Evolutionary conservation across 2,888 invertebrate genomes (phyloP).

Genomic region (Uropetala carovei): DNA sequence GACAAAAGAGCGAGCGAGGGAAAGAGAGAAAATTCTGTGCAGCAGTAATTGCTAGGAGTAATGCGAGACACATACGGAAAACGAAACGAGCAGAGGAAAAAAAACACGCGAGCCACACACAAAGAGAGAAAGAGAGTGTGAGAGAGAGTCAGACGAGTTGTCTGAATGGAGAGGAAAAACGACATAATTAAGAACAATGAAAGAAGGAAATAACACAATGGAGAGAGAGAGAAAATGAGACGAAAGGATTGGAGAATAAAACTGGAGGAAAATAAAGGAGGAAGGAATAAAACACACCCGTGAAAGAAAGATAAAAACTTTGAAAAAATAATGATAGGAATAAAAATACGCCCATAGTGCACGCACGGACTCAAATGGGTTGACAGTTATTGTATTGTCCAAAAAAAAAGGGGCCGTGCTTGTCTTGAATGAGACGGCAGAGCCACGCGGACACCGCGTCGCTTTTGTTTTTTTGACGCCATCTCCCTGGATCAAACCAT

Average conservation of each 20-base stretch:
- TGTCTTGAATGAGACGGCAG: slow-evolving; percentile 26
- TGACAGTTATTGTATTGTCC: slow-evolving; percentile 59
- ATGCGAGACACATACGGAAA: slow-evolving; percentile 33
- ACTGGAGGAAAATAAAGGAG: slow-evolving; percentile 52
- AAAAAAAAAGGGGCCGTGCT: slow-evolving; percentile 37
- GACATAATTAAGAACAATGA: slow-evolving; percentile 64
- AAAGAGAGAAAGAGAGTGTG: slow-evolving; percentile 33
- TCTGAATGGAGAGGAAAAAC: slow-evolving; percentile 41
- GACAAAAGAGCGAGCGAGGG: neutral
- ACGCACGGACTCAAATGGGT: slow-evolving; percentile 17
- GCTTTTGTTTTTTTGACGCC: slow-evolving; percentile 62
- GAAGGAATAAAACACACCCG: slow-evolving; percentile 40
- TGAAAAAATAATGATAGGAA: slow-evolving; percentile 54
- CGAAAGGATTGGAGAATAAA: slow-evolving; percentile 54
- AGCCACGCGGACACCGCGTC: slow-evolving; percentile 52
- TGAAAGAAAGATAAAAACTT: slow-evolving; percentile 53
- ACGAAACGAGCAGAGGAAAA: slow-evolving; percentile 32
- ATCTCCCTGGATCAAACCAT: slow-evolving; percentile 55
- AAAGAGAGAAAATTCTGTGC: neutral
- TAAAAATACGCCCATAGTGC: slow-evolving; percentile 16
- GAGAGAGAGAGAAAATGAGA: slow-evolving; percentile 50
- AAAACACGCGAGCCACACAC: neutral
- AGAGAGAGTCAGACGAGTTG: slow-evolving; percentile 48
- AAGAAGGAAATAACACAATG: slow-evolving; percentile 64
- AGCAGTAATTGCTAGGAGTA: slow-evolving; percentile 26